Base-by-base conservation (phyloP, 2,797 vertebrate genomes). In the Sebastes melanostomus region DNA sequence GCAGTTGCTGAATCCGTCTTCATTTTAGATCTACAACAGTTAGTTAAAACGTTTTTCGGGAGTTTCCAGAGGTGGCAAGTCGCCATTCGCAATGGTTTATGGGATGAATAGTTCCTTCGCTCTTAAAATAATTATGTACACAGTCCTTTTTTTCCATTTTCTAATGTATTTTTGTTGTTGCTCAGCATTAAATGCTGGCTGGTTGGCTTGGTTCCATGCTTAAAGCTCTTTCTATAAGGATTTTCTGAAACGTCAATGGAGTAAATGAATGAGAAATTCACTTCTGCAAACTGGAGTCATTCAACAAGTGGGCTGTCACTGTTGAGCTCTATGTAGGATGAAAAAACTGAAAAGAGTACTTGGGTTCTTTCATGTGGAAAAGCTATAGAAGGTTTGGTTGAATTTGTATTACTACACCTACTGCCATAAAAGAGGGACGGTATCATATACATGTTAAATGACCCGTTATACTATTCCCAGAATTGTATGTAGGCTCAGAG, bases 361-460 rank as follows among this genome's bases (percentile, higher is more conserved):
- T 54, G 29, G 36, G 52, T 18, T 80, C 50, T 42, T 65, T 78
- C 66, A 54, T 78, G 63, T 65, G 42, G 63, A 61, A 75, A 81
- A 80, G 36, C 30, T 16, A 3, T 29, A 52, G 38, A 71, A 34
- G 63, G 14, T 72, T 32, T 25, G 38, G 8, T 42, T 29, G 54
- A 63, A 63, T 72, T 61, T 59, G 1, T 73, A n/a, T 71, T 66
- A 20, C n/a, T 16, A 25, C 52, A 76, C 50, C 22, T 32, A 24
- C 34, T 73, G 69, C 75, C 29, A 52, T 74, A 62, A 87, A 80
- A 67, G 13, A 54, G 8, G 27, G n/a, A 36, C 56, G 30, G 30
- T 30, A 14, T 71, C 61, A 65, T 75, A 46, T 34, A 46, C 24
- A 55, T 65, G 76, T 79, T 77, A 79, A 87, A 91, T 85, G 66